Evolutionary conservation across 1,140 invertebrate genomes (phyloP), one percentile per base, ranked within the genome.

Genomic region (Steinernema feltiae): DNA sequence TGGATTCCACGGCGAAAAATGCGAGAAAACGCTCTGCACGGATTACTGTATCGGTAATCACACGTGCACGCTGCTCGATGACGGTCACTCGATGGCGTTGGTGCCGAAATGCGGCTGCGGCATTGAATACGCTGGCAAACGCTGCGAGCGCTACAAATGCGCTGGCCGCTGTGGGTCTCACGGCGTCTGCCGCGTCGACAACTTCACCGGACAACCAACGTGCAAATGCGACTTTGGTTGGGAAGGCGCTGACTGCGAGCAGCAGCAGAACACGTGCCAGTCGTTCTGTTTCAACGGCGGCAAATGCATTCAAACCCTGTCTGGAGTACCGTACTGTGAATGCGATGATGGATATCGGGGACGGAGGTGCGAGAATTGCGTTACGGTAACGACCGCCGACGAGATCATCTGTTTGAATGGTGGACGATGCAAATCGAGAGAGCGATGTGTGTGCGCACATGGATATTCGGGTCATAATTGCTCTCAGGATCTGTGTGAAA

Each of bases 281-380:
- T 63, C 53, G 53, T 63, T 63, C 53, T 63, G 53, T 27, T 63
- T 63, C 53, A 63, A 63, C 24, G 53, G 53, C 15, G 53, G 53
- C 24, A 15, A 21, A 27, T 63, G 53, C 24, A 63, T 63, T 7
- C 53, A 63, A 21, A 27, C 53, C 3, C 7, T 63, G 7, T 63
- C 53, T 27, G 53, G 53, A 27, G 53, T 63, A 7, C 53, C 53
- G 15, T 63, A 63, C 24, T 63, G 53, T 63, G 53, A 63, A 27
- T 63, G 53, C 53, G 7, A 7, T 17, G 53, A 63, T 63, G 53
- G 53, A 63, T 63, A 63, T 27, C 15, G 53, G 24, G 53, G 53
- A 12, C 53, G 53, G 24, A 15, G 53, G 24, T 63, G 53, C 24
- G 53, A 63, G 53, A 63, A 63, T 27, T 63, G 53, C 53, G 53